A percentile compares a stretch with the other conserved stretches of the same genome.
Evolutionary conservation across 35 echinoderm and acorn worm genomes (phyloP).

Genomic region (Apostichopus japonicus): DNA sequence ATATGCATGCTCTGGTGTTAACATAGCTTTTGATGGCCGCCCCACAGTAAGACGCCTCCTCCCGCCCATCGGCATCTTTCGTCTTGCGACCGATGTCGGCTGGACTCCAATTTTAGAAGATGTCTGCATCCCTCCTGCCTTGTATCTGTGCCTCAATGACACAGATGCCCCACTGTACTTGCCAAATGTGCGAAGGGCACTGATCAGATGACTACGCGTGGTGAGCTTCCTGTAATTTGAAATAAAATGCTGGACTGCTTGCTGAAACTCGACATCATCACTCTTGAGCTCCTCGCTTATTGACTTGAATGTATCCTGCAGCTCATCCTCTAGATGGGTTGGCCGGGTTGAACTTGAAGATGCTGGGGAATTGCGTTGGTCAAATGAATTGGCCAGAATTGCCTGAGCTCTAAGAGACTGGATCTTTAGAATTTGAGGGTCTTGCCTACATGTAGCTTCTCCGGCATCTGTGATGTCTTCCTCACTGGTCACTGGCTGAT

Average conservation of each 20-base stretch:
- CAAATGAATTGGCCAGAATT: not conserved
- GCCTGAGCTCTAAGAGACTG: not conserved
- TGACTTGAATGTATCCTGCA: constrained; percentile 21
- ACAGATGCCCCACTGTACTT: no score
- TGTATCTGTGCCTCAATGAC: not conserved
- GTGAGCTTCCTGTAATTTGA: constrained; percentile 43
- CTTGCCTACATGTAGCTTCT: no score
- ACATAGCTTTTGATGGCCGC: not conserved
- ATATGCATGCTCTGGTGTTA: constrained; percentile 49
- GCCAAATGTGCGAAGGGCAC: constrained; percentile 50
- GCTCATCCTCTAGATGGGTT: not conserved
- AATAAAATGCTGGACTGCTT: constrained; percentile 34
- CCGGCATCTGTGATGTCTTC: not conserved
- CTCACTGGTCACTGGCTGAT: not conserved
- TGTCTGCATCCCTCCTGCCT: not conserved
- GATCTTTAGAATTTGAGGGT: not conserved
- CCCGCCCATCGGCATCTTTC: constrained; percentile 39
- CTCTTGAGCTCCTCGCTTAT: not conserved
- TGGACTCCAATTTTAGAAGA: constrained; percentile 59
- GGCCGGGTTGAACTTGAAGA: not conserved
- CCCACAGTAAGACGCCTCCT: constrained; percentile 26
- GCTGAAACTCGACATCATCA: constrained; percentile 15
- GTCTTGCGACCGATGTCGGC: constrained; percentile 30
- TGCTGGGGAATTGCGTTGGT: not conserved
- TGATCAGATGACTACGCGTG: constrained; percentile 54